A percentile compares a stretch with the other conserved stretches of the same genome.
Conservation (phyloP, 2,888 invertebrate genomes). For the Aleiodes testaceus region DNA sequence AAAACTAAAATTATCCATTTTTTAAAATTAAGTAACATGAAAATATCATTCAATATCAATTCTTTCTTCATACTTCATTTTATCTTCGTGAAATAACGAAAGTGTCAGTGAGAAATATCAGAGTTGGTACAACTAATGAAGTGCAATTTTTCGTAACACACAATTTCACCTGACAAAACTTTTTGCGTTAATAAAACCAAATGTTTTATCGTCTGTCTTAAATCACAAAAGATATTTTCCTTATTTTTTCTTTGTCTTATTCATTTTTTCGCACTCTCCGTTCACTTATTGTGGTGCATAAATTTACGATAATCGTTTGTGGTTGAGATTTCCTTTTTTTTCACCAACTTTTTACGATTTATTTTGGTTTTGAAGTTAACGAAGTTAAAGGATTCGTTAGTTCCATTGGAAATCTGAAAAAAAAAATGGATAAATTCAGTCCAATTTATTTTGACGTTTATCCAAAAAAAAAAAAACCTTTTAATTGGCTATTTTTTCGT, state of each 20-base stretch:
- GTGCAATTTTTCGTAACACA: constrained; percentile 52
- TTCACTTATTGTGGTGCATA: not conserved
- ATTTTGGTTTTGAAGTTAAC: not conserved
- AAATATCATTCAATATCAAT: too few species aligned
- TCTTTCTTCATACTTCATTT: constrained; percentile 3
- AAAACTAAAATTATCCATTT: too few species aligned
- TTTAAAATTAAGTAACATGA: too few species aligned
- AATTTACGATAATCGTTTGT: not conserved
- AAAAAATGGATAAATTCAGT: not conserved
- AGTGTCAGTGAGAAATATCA: constrained; percentile 21
- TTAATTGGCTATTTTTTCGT: not conserved
- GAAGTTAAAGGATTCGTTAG: not conserved
- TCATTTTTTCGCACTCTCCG: constrained; percentile 42
- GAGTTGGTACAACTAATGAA: constrained; percentile 48
- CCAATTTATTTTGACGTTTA: not conserved
- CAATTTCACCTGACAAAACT: constrained; percentile 46
- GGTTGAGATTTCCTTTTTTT: not conserved
- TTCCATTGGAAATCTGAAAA: not conserved
- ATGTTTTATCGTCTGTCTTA: constrained; percentile 53
- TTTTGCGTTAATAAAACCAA: constrained; percentile 50
- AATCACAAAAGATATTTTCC: constrained; percentile 50
- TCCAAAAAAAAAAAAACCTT: not conserved
- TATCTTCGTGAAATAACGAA: not conserved
- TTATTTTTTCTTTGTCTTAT: constrained; percentile 43
- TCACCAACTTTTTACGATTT: not conserved